Base-by-base conservation (phyloP, 2,797 vertebrate genomes). In the Anguilla pacifica region DNA sequence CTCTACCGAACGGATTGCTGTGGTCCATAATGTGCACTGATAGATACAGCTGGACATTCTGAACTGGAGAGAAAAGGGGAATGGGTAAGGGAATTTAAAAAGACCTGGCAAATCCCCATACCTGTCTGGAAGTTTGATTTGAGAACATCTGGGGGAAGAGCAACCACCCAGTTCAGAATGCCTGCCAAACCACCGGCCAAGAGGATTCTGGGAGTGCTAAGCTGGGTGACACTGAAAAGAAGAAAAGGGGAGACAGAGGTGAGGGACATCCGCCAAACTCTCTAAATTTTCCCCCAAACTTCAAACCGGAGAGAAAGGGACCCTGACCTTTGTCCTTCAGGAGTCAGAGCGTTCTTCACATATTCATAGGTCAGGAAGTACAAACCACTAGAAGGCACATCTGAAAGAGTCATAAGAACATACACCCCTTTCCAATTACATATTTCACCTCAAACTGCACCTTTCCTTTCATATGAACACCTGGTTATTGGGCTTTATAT, bases 81-180 rank as follows among this genome's bases (percentile, higher is more conserved):
- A 43, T 43, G 39, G 3, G 59, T 19, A 5, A 25, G 17, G 22
- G 13, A 64, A 6, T 64, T 64, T 19, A 10, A 7, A 70, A n/a
- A n/a, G 6, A 1, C 25, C 2, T 70, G 6, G n/a, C 25, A 2
- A n/a, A 17, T 49, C 0, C 25, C 82, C 39, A 25, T 87, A 96
- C 96, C 96, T 87, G 96, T 96, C 92, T 96, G 96, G 89, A 95
- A 96, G 90, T 96, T 97, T 79, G 96, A 96, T 49, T 97, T 97
- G 19, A 97, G 95, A 86, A 97, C 96, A 6, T 97, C 96, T 7
- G 95, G 93, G 1, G 96, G 96, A 25, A 97, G 94, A 35, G 96
- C 96, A 1, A 96, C 92, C 0, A 91, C 92, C 96, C 96, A 97
- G 92, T 97, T 97, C 28, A 96, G 55, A 31, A 96, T 93, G 22